These are phyloP conservation scores for Heterodera filipjevi DNA, from an alignment of 2,888 invertebrate genomes.

Conservation along the genomic window DNA sequence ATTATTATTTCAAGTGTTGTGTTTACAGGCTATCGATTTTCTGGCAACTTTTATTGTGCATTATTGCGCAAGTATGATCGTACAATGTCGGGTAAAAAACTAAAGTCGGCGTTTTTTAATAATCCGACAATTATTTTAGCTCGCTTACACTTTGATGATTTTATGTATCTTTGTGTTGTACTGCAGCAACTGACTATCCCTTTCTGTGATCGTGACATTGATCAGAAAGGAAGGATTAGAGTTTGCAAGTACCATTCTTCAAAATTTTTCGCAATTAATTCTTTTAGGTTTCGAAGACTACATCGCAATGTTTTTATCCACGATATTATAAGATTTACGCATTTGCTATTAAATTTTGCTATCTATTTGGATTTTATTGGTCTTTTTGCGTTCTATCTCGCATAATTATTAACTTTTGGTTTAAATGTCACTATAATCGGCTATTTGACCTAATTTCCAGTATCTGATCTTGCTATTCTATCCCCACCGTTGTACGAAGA, in stretches of 20 bases:
- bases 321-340: background rate
- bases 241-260: slow-evolving; percentile 7
- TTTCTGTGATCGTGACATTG: slow-evolving; percentile 77
- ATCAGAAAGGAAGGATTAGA: slow-evolving; percentile 78
- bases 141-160: slow-evolving; percentile 80
- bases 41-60: too few species aligned
- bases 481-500: background rate
- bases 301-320: slow-evolving; percentile 79
- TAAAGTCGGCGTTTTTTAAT: background rate
- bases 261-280: background rate
- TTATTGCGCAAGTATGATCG: slow-evolving; percentile 3
- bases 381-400: background rate
- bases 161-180: slow-evolving; percentile 53
- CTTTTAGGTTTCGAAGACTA: slow-evolving; percentile 81
- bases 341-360: background rate
- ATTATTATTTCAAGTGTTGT: too few species aligned
- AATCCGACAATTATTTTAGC: background rate
- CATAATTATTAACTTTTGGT: background rate
- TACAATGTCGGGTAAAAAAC: background rate
- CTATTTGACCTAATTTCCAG: background rate
- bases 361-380: background rate
- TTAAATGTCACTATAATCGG: background rate
- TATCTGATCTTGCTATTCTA: background rate
- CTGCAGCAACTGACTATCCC: slow-evolving; percentile 73
- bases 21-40: background rate